Evolutionary conservation across 2,113 vertebrate species (phyloP), one percentile per base, ranked within the genome.

Genomic region (Pterocles burchelli): DNA sequence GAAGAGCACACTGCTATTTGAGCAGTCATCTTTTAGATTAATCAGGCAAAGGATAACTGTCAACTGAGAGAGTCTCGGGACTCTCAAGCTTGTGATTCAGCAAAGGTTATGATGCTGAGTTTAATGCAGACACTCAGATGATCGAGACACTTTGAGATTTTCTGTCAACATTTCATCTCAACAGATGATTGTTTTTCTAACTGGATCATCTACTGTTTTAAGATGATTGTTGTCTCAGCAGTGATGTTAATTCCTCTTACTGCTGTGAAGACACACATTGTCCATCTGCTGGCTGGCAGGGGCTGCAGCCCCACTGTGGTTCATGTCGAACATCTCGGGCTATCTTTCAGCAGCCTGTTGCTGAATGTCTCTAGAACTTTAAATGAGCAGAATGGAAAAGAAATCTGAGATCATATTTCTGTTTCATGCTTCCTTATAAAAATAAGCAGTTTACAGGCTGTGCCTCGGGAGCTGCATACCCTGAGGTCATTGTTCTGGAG

Each of bases 171-270:
- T 49, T 85, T 67, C 11, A 22, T 72, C 19, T 80, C 22, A 88
- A 16, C 7, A 38, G 16, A 31, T 58, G 8, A 43, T 45, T 93
- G 19, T 63, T 83, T 61, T 86, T 94, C 58, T 81, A 34, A 29
- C 24, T 34, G 6, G 11, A 13, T 31, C 0, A 0, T n/a, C 3
- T 29, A 17, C 43, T 90, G 48, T 41, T 13, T 41, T 41, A 41
- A 41, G 8, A 33, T 15, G 38, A 25, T 41, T 38, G 5, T 72
- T 76, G 19, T 62, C 20, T 82, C 29, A 31, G 10, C 19, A 36
- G 54, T 54, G 22, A 29, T 62, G 16, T 49, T 46, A 68, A 22
- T 24, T 62, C 7, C 21, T 9, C 29, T 28, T 72, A 4, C 9
- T 70, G 45, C 34, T 61, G 34, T 28, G 63, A 80, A 58, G 25